phyloP scores from a whole-genome alignment of 2,113 vertebrate species.

The Heliornis fulica region DNA sequence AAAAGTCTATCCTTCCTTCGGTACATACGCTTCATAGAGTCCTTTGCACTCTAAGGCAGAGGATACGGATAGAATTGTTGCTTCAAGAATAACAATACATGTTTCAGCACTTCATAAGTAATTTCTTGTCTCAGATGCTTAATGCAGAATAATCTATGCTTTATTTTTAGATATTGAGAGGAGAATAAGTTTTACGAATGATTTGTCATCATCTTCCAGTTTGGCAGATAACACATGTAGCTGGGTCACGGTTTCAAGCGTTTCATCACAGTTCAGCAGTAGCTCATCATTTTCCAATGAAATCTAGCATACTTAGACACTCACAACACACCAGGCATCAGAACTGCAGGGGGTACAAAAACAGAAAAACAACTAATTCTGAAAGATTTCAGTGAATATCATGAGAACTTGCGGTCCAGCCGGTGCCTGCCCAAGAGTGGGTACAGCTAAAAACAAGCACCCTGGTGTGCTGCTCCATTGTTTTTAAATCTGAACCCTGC shows the following conservation, averaged over 20 bases:
- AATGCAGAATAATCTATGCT: background rate
- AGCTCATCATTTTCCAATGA: background rate
- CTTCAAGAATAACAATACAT: background rate
- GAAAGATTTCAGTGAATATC: background rate
- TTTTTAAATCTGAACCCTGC: background rate
- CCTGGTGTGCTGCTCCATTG: background rate
- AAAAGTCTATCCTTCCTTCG: background rate
- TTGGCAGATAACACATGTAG: background rate
- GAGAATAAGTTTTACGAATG: background rate
- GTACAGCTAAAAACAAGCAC: background rate
- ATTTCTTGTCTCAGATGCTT: background rate
- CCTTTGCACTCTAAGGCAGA: background rate
- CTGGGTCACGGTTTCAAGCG: background rate
- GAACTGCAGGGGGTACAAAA: background rate
- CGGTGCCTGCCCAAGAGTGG: background rate
- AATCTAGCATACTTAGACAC: background rate
- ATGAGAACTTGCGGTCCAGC: background rate
- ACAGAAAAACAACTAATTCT: background rate
- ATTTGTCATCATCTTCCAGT: background rate
- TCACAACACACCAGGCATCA: background rate
- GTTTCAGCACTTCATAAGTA: background rate
- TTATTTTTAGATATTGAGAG: background rate
- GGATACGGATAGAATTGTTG: background rate
- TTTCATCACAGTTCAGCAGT: background rate
- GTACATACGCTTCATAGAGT: background rate